Base-by-base conservation (phyloP, 2,888 invertebrate genomes). In the Mactromeris polynyma region DNA sequence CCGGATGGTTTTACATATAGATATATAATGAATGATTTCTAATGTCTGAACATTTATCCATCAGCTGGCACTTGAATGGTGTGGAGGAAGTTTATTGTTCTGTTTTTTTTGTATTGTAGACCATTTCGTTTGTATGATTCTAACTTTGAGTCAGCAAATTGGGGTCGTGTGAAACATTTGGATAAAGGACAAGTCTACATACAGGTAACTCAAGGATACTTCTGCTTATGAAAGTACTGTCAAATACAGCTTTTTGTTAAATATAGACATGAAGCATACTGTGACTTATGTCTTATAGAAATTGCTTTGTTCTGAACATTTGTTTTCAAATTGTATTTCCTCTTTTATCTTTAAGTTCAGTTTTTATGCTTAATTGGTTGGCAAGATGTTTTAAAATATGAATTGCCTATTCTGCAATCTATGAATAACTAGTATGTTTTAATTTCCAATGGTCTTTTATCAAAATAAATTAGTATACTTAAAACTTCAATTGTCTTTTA, bases 121-220 rank as follows among this genome's bases (percentile, higher is more conserved):
- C 99, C 99, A 0, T 98, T 99, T 94, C 97, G 99, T 90, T 97
- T 98, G 69, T 99, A 98, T 96, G 98, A 99, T 96, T 98, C 98
- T 94, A 97, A 97, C 87, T 98, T 98, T 58, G 98, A 98, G 94
- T 98, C 98, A 0, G 98, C 98, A 95, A 97, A 98, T 1, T 99
- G 99, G 99, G 99, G 99, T 96, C 98, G 98, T 92, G 99, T 99
- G 1, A 98, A 98, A 0, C 98, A 98, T 90, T 97, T 99, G 31
- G 98, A 99, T 95, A 98, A 98, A 96, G 99, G 99, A 58, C 97
- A 98, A 90, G 98, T 99, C 95, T 99, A 99, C 97, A 98, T 98
- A 96, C 99, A 99, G 97, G 99, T 98, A 26, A 40, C 2, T 9
- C 46, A 46, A 46, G 11, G 46, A 46, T 46, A 7, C 46, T 46